A percentile compares a stretch with the other conserved stretches of the same genome.
Evolutionary conservation across 2,888 invertebrate species (phyloP).

Genomic region (Tachina fera): DNA sequence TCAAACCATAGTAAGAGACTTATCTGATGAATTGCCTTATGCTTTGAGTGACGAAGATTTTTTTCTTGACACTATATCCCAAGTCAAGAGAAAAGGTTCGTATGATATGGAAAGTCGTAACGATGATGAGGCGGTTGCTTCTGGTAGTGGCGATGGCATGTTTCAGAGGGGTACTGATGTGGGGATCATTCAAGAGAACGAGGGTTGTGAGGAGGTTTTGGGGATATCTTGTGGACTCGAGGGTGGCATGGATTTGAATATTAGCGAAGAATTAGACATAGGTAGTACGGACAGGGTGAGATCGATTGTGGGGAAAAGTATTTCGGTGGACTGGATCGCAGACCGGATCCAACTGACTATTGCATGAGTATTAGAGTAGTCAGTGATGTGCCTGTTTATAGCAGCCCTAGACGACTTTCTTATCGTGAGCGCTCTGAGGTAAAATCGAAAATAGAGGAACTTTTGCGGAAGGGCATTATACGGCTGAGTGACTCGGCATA

Average conservation of each 20-base stretch:
- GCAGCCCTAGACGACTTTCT: not conserved
- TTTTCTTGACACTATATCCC: not conserved
- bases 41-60: not conserved
- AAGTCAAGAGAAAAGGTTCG: not conserved
- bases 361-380: constrained; percentile 22
- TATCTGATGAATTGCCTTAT: not conserved
- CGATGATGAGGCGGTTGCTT: not conserved
- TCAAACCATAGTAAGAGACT: not conserved
- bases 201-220: not conserved
- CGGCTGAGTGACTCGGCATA: not conserved
- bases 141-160: not conserved
- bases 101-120: not conserved
- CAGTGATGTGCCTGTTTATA: constrained; percentile 17
- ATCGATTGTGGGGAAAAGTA: not conserved
- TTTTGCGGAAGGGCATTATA: not conserved
- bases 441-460: not conserved
- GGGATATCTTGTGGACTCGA: not conserved
- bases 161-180: not conserved
- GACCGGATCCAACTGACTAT: not conserved
- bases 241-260: not conserved
- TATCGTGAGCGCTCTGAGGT: not conserved
- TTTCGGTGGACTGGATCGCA: not conserved
- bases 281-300: not conserved
- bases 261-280: not conserved
- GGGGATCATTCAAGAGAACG: not conserved